Base-by-base conservation (phyloP, 1,140 invertebrate genomes). In the Brachionus rotundiformis region DNA sequence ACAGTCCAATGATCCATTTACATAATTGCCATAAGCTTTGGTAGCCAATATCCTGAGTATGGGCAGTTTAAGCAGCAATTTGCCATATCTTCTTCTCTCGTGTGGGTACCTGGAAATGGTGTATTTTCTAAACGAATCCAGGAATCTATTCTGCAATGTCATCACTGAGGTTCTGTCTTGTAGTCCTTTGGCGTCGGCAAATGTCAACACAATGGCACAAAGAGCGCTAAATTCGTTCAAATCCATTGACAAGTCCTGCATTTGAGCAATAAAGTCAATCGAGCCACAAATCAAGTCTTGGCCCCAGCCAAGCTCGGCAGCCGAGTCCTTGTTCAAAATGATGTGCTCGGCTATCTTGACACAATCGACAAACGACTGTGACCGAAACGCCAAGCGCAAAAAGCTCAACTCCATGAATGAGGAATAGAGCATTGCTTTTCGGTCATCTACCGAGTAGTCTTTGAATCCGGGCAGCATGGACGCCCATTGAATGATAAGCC, bases 251-350 rank as follows among this genome's bases (percentile, higher is more conserved):
- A 79, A 19, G 19, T 79, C 76, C 59, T 79, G 76, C 76, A 79
- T 79, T 79, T 79, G 76, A 59, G 76, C 76, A 31, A 79, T 79
- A 31, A 79, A 79, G 25, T 79, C 76, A 59, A 79, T 79, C 19
- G 76, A 79, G 23, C 76, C 76, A 33, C 76, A 79, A 36, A 79
- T 79, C 16, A 79, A 39, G 33, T 79, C 76, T 63, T 79, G 76
- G 5, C 76, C 76, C 76, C 76, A 79, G n/a, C 76, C 76, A 1
- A 79, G 29, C 16, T 79, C 76, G 13, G 49, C 31, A 36, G 76
- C 76, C 31, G 76, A 79, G 13, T 79, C 76, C 13, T 79, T 79
- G 29, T 79, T 79, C 29, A 79, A 41, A 59, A 79, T 79, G 23
- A 79, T 79, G 27, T 79, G 47, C 29, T 79, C 76, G 31, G 76